Percentiles rank a stretch among this genome's conserved stretches.
These are phyloP conservation scores for Callinectes sapidus DNA, from an alignment of 2,888 invertebrate genomes.

Conservation along the genomic window DNA sequence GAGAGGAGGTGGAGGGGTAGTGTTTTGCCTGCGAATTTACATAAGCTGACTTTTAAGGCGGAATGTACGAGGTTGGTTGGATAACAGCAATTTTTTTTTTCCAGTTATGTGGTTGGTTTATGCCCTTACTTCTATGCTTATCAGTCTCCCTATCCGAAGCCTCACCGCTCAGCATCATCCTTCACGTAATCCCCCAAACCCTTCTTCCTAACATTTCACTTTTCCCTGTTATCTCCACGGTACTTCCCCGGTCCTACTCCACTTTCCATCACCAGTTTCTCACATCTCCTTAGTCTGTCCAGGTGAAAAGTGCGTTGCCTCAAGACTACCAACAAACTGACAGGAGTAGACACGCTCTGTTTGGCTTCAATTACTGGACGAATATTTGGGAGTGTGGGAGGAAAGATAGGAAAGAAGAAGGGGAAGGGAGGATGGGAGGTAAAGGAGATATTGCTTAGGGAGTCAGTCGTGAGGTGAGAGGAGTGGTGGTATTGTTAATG, in stretches of 20 bases:
- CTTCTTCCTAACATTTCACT: neutral
- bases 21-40: neutral
- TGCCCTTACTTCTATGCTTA: neutral
- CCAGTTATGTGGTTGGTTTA: neutral
- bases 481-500: neutral
- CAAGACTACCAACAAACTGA: neutral
- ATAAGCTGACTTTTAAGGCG: neutral
- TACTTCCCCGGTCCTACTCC: neutral
- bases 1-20: neutral
- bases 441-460: neutral
- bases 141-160: neutral
- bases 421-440: neutral
- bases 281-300: neutral
- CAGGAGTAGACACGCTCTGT: neutral
- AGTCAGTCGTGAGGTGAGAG: slow-evolving; percentile 9
- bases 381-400: neutral
- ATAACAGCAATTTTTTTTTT: neutral
- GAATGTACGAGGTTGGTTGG: neutral
- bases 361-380: neutral
- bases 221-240: neutral
- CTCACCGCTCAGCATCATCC: neutral
- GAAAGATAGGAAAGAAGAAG: neutral
- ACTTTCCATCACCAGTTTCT: neutral
- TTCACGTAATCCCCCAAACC: neutral
- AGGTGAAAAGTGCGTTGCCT: neutral